Evolutionary conservation across 1,140 invertebrate genomes (phyloP).

Genomic region (Ceratoteleas bidentatus): DNA sequence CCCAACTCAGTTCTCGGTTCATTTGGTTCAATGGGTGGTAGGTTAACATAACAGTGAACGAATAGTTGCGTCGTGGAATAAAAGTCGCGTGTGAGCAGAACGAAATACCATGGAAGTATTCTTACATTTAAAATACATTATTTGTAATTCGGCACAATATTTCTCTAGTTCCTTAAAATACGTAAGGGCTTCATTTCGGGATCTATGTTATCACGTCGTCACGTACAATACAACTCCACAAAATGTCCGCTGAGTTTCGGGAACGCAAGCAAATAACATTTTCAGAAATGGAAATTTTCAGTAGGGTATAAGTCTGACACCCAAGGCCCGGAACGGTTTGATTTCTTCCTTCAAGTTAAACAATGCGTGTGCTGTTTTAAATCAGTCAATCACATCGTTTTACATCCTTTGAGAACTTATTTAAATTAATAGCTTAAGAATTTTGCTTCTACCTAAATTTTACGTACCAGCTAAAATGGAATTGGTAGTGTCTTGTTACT

Average conservation of each 20-base stretch:
- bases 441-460: too few relatives aligned
- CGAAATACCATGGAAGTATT: slow-evolving; percentile 31
- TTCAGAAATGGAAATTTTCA: neutral
- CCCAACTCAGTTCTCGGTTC: neutral
- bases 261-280: slow-evolving; percentile 22
- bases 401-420: too few relatives aligned
- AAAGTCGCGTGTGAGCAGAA: slow-evolving; percentile 23
- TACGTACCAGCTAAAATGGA: too few relatives aligned
- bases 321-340: too few relatives aligned
- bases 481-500: too few relatives aligned
- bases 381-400: too few relatives aligned
- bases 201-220: slow-evolving; percentile 40
- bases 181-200: slow-evolving; percentile 36
- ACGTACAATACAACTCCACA: slow-evolving; percentile 29
- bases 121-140: slow-evolving; percentile 51
- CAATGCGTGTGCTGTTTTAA: too few relatives aligned
- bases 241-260: slow-evolving; percentile 31
- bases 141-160: slow-evolving; percentile 59
- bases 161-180: slow-evolving; percentile 59
- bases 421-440: too few relatives aligned
- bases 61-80: slow-evolving; percentile 6
- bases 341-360: too few relatives aligned
- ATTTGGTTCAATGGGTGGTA: neutral
- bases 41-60: slow-evolving; percentile 25
- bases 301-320: too few relatives aligned